Percentiles rank a stretch among this genome's conserved stretches.
phyloP scores from a whole-genome alignment of 2,113 vertebrate species.

The Sciurus niger region DNA sequence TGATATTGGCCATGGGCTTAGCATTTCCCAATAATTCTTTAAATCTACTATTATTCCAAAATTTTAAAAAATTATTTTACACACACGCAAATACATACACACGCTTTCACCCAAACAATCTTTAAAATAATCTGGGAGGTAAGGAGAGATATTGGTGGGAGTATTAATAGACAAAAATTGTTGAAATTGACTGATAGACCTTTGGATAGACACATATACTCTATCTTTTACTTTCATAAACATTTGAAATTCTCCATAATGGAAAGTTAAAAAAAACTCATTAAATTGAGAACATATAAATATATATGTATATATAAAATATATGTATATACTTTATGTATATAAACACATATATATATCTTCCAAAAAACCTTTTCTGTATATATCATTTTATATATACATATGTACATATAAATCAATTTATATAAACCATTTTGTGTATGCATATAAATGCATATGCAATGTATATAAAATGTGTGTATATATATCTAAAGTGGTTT shows the following conservation, averaged over 20 bases:
- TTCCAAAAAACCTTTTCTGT: not conserved
- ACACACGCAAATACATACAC: not conserved
- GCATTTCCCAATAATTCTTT: too few species aligned
- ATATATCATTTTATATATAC: not conserved
- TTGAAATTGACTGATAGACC: not conserved
- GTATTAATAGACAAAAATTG: not conserved
- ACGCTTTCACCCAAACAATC: not conserved
- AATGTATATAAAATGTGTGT: not conserved
- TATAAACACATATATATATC: not conserved
- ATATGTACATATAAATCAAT: not conserved
- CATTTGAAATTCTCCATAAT: not conserved
- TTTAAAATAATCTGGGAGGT: not conserved
- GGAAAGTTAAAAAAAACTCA: not conserved
- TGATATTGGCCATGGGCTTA: too few species aligned
- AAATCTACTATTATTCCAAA: not conserved
- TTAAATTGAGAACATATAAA: not conserved
- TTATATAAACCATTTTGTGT: not conserved
- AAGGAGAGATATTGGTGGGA: not conserved
- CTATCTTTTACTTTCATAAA: not conserved
- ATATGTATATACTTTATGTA: not conserved
- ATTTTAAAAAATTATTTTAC: not conserved
- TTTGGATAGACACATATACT: not conserved
- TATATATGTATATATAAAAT: not conserved
- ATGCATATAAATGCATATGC: not conserved
- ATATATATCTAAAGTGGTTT: not conserved